phyloP scores from a whole-genome alignment of 2,113 vertebrate species.

The Tragelaphus buxtoni region DNA sequence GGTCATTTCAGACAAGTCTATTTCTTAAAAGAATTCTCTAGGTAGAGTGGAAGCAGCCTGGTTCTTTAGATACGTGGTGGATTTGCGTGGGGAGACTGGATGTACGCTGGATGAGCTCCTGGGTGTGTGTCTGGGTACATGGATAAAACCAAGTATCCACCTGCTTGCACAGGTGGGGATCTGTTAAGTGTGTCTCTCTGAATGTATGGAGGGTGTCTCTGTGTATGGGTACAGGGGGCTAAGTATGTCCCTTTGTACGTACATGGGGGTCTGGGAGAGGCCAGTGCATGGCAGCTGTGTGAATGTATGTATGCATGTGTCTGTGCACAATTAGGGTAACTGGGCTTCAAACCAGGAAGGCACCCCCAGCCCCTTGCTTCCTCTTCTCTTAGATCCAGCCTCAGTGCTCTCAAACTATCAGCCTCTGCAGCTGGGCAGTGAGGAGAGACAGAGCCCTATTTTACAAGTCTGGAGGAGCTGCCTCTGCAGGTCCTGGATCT shows the following conservation, averaged over 20 bases:
- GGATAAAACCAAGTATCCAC: neutral
- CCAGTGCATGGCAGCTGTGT: neutral
- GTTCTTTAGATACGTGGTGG: neutral
- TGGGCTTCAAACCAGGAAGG: neutral
- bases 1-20: slow-evolving; percentile 1
- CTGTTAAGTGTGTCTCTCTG: neutral
- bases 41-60: neutral
- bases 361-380: neutral
- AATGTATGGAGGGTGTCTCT: neutral
- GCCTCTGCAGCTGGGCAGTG: neutral
- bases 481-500: neutral
- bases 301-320: neutral
- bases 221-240: neutral
- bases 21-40: neutral
- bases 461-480: neutral
- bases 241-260: neutral
- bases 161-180: neutral
- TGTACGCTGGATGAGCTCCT: neutral
- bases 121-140: neutral
- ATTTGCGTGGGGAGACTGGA: neutral
- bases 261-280: neutral
- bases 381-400: neutral
- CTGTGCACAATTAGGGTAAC: neutral
- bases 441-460: neutral
- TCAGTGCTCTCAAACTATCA: neutral